Evolutionary conservation across 2,797 vertebrate species (phyloP).

Genomic region (Caiman crocodilus): DNA sequence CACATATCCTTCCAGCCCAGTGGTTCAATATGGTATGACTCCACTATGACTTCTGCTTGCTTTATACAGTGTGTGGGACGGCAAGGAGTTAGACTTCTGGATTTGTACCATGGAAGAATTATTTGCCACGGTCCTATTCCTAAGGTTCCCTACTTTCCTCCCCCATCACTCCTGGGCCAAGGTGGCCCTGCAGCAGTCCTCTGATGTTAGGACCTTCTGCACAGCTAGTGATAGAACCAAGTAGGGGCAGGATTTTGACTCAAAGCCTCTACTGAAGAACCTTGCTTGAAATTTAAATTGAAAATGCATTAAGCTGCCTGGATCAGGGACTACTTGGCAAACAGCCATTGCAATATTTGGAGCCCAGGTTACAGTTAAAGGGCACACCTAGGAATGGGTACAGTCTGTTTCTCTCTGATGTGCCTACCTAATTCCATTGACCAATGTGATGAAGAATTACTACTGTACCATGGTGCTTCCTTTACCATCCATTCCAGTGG

Average conservation of each 20-base stretch:
- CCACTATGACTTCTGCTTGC: neutral
- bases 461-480: neutral
- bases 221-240: neutral
- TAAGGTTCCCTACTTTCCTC: neutral
- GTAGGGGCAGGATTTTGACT: neutral
- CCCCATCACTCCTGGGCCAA: neutral
- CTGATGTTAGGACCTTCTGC: neutral
- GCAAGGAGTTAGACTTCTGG: neutral
- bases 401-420: neutral
- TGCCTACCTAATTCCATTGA: neutral
- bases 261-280: fast-evolving
- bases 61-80: neutral
- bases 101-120: neutral
- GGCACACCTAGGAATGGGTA: neutral
- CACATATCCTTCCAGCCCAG: no score
- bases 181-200: fast-evolving
- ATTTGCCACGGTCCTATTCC: neutral
- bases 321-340: neutral
- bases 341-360: neutral
- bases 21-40: no score
- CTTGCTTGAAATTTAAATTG: neutral
- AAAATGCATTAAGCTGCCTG: neutral
- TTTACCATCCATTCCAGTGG: neutral
- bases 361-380: neutral
- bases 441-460: neutral